Evolutionary conservation across 2,888 invertebrate species (phyloP).

Genomic region (Clanis bilineata): DNA sequence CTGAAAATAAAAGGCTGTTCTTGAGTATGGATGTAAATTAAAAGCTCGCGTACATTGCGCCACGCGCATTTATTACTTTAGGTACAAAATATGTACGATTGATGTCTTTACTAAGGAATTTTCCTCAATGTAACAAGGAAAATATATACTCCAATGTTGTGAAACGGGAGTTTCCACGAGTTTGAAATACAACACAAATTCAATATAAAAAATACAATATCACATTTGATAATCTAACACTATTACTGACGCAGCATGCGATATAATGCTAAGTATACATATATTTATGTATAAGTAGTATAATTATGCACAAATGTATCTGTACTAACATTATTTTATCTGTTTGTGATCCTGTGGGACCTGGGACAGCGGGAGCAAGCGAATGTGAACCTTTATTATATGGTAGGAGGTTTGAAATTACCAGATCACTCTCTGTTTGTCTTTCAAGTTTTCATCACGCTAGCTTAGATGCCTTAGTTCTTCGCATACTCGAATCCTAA

Average conservation of each 20-base stretch:
- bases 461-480: constrained; percentile 16
- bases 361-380: constrained; percentile 76
- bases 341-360: constrained; percentile 71
- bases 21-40: no score
- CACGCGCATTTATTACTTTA: not conserved
- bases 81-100: not conserved
- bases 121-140: not conserved
- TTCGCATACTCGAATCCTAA: constrained; percentile 2
- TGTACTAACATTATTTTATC: constrained; percentile 68
- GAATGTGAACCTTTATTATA: constrained; percentile 70
- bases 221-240: no score
- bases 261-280: constrained; percentile 11
- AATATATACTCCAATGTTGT: not conserved
- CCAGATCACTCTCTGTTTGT: constrained; percentile 47
- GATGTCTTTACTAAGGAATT: not conserved
- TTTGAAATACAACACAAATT: not conserved
- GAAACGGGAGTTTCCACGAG: not conserved
- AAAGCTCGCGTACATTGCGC: no score
- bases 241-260: constrained; percentile 10
- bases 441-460: constrained; percentile 28
- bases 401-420: constrained; percentile 77
- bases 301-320: constrained; percentile 24
- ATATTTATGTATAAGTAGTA: constrained; percentile 4
- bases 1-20: no score
- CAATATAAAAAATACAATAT: no score